Evolutionary conservation across 2,113 vertebrate genomes (phyloP).

Genomic region (Tichodroma muraria): DNA sequence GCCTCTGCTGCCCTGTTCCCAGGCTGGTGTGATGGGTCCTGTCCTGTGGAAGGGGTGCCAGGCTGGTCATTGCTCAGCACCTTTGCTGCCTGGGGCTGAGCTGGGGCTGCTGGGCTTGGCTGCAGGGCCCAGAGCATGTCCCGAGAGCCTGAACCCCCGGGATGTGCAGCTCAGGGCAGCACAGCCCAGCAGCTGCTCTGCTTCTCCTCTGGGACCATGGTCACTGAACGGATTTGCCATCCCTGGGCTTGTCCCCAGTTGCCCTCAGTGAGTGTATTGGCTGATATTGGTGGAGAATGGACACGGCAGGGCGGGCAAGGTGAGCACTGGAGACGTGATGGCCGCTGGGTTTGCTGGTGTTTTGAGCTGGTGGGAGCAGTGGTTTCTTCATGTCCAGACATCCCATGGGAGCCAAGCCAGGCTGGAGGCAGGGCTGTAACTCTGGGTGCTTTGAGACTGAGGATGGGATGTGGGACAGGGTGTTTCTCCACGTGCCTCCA

Average conservation of each 20-base stretch:
- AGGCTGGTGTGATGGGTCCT: neutral
- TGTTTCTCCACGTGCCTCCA: neutral
- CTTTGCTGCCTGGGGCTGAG: neutral
- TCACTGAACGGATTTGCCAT: neutral
- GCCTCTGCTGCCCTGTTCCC: neutral
- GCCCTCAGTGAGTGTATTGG: neutral
- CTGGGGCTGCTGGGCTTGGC: neutral
- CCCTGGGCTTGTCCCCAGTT: neutral
- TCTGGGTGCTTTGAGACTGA: neutral
- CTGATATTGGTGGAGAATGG: neutral
- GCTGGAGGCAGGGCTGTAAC: neutral
- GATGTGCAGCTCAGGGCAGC: neutral
- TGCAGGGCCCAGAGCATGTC: accelerated
- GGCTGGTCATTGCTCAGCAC: neutral
- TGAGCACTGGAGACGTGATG: neutral
- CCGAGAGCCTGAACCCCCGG: accelerated
- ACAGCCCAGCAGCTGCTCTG: neutral
- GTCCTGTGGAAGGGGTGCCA: neutral
- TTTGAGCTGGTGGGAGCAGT: neutral
- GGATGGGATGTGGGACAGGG: neutral
- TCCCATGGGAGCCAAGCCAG: neutral
- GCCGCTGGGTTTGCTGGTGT: neutral
- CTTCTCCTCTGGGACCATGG: neutral
- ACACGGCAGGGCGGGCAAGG: accelerated
- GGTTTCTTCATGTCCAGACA: neutral